These are phyloP conservation scores for Microcebus griseorufus DNA, from an alignment of 2,113 vertebrate genomes.

Conservation along the genomic window DNA sequence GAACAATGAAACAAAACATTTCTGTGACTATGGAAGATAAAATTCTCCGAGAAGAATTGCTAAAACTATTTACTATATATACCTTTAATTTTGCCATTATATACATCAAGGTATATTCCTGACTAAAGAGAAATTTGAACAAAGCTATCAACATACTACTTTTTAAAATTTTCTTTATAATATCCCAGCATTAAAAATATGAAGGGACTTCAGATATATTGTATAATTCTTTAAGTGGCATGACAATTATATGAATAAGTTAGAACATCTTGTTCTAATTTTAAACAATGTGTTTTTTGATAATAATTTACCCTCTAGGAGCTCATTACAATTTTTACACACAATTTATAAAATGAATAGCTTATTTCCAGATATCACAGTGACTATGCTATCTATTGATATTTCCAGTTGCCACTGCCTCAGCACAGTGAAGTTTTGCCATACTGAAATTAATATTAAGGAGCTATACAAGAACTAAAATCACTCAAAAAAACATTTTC, in stretches of 20 bases:
- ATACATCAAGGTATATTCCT: neutral
- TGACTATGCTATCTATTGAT: neutral
- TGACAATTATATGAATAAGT: neutral
- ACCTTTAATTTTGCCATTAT: neutral
- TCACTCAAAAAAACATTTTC: neutral
- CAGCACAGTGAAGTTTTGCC: neutral
- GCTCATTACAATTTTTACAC: neutral
- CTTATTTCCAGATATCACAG: neutral
- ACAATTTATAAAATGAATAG: neutral
- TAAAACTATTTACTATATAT: neutral
- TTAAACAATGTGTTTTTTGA: neutral
- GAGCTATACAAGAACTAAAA: neutral
- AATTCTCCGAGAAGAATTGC: neutral
- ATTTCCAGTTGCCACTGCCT: neutral
- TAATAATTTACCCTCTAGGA: neutral
- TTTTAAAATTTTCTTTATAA: neutral
- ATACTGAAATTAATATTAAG: neutral
- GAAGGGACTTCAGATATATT: neutral
- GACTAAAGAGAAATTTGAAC: neutral
- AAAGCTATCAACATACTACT: neutral
- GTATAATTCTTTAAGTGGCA: neutral
- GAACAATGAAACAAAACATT: neutral
- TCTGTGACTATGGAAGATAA: neutral
- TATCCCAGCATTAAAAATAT: neutral
- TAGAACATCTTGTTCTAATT: neutral